These are phyloP conservation scores for Camelus dromedarius DNA, from an alignment of 2,113 vertebrate species.

Conservation along the genomic window DNA sequence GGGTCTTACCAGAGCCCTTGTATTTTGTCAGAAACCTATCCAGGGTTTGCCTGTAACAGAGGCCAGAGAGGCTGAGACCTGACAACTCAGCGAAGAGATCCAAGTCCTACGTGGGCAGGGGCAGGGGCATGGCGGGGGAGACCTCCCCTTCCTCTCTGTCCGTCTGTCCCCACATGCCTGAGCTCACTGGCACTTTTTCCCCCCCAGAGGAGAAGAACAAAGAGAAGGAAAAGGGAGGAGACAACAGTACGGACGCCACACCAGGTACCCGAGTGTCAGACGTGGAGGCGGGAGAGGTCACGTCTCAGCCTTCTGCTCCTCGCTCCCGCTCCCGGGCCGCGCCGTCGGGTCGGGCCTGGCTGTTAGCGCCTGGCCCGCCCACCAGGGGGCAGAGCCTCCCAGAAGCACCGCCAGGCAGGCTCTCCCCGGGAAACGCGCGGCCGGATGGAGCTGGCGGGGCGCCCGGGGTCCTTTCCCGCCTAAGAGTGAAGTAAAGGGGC, in stretches of 20 bases:
- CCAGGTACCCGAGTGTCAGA: conserved; percentile 84
- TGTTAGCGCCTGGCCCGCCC: neutral
- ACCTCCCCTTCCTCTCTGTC: neutral
- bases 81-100: neutral
- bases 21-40: neutral
- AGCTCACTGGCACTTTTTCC: conserved; percentile 41
- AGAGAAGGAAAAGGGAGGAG: conserved; percentile 85
- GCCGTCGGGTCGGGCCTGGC: conserved; percentile 59
- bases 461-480: neutral
- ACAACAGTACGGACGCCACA: conserved; percentile 83
- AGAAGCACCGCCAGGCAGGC: neutral
- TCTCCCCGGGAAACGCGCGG: neutral
- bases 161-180: neutral
- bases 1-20: neutral
- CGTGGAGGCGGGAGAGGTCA: neutral
- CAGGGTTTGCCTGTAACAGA: neutral
- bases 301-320: neutral
- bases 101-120: rapidly evolving
- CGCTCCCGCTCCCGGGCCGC: neutral
- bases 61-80: neutral
- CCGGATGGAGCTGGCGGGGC: neutral
- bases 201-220: conserved; percentile 88
- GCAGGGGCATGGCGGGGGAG: neutral
- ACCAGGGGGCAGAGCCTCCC: neutral
- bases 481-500: neutral